phyloP scores from a whole-genome alignment of 1,140 invertebrate species.

The Calephelis nemesis region DNA sequence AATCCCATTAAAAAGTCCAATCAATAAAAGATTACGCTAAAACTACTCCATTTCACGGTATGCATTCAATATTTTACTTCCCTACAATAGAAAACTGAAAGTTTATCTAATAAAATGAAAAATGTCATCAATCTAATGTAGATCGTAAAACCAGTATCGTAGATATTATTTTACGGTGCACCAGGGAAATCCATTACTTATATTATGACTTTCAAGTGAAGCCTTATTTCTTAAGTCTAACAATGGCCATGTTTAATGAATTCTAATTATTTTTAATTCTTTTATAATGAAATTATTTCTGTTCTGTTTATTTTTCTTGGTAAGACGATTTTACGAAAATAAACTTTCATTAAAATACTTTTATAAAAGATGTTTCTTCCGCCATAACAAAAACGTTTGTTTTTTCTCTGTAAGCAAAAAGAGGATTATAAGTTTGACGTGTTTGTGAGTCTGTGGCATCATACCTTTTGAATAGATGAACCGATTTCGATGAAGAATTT shows the following conservation, averaged over 20 bases:
- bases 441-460: no score
- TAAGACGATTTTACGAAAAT: slow-evolving; percentile 7
- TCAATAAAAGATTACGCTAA: slow-evolving; percentile 24
- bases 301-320: slow-evolving; percentile 18
- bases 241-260: slow-evolving; percentile 1
- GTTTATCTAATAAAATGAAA: slow-evolving; percentile 12
- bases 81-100: slow-evolving; percentile 18
- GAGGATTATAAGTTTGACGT: no score
- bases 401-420: no score
- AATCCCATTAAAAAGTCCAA: neutral
- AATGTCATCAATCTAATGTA: neutral
- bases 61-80: slow-evolving; percentile 41
- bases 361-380: no score
- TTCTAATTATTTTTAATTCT: slow-evolving; percentile 13
- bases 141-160: neutral
- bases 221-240: slow-evolving; percentile 11
- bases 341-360: no score
- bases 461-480: no score
- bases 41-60: slow-evolving; percentile 45
- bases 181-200: neutral
- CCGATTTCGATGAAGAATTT: no score
- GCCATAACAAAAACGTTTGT: no score
- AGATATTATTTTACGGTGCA: neutral
- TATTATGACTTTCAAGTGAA: slow-evolving; percentile 2
- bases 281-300: slow-evolving; percentile 18